Conservation (phyloP, 2,113 vertebrate species). For the Parotia lawesii region DNA sequence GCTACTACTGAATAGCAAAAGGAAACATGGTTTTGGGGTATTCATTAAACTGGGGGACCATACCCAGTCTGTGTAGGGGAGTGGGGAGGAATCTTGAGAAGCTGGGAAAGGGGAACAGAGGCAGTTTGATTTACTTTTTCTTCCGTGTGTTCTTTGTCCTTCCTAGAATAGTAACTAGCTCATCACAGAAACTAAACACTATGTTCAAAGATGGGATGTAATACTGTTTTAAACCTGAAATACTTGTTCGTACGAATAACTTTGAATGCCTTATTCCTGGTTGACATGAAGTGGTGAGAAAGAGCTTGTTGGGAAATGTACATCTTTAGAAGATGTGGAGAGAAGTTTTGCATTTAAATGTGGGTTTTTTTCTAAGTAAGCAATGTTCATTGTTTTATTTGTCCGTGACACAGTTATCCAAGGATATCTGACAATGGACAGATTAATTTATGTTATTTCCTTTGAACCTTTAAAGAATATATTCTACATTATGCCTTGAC, state of each 20-base stretch:
- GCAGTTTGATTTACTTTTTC: not conserved
- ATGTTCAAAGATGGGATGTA: not conserved
- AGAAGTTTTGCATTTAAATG: not conserved
- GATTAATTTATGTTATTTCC: not conserved
- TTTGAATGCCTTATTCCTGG: not conserved
- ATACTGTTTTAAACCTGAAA: not conserved
- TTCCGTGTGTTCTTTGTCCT: not conserved
- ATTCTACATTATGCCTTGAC: not conserved
- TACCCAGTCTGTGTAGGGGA: not conserved
- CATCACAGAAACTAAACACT: not conserved
- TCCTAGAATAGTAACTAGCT: not conserved
- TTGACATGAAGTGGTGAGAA: not conserved
- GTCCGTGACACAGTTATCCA: not conserved
- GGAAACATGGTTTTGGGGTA: not conserved
- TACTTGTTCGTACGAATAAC: not conserved
- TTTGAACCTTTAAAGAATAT: slow-evolving; percentile 6
- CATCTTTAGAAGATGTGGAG: not conserved
- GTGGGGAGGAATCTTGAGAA: not conserved
- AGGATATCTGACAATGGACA: not conserved
- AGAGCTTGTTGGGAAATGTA: not conserved
- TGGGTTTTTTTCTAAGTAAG: not conserved
- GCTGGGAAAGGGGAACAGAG: not conserved
- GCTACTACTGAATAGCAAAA: not conserved
- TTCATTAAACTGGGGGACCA: not conserved
- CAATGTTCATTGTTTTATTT: not conserved